Evolutionary conservation across 2,113 vertebrate species (phyloP).

Genomic region (Pungitius pungitius): DNA sequence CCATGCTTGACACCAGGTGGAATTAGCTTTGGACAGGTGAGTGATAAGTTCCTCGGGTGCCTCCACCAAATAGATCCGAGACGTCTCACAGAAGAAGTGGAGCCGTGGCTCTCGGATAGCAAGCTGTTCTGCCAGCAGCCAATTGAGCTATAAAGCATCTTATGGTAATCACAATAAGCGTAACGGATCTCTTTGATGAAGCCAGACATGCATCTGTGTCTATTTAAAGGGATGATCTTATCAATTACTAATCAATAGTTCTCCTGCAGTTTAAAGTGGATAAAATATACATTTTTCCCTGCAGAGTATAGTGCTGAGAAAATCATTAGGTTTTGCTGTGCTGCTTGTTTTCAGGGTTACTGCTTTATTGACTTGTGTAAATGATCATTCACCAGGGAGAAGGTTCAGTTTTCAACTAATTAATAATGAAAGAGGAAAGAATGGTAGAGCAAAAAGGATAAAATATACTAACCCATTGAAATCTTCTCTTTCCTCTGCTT

Average conservation of each 20-base stretch:
- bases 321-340: slow-evolving; percentile 56
- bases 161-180: slow-evolving; percentile 55
- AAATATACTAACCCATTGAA: slow-evolving; percentile 15
- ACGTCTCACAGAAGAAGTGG: slow-evolving; percentile 8
- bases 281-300: slow-evolving; percentile 69
- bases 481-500: neutral
- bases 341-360: slow-evolving; percentile 67
- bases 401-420: slow-evolving; percentile 46
- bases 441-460: slow-evolving; percentile 30
- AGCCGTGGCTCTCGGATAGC: slow-evolving; percentile 1
- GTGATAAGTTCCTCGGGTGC: slow-evolving; percentile 69
- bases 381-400: slow-evolving; percentile 62
- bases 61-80: slow-evolving; percentile 52
- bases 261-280: slow-evolving; percentile 59
- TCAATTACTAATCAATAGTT: slow-evolving; percentile 76
- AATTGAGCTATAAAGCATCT: slow-evolving; percentile 48
- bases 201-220: slow-evolving; percentile 37
- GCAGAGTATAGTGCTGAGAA: slow-evolving; percentile 46
- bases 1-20: slow-evolving; percentile 74
- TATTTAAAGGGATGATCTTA: slow-evolving; percentile 63
- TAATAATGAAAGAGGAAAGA: slow-evolving; percentile 61
- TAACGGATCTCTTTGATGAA: slow-evolving; percentile 49
- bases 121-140: slow-evolving; percentile 23
- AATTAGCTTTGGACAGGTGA: slow-evolving; percentile 80
- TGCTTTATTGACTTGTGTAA: slow-evolving; percentile 72